Base-by-base conservation (phyloP, 2,797 vertebrate genomes). In the Rhabdomys pumilio region DNA sequence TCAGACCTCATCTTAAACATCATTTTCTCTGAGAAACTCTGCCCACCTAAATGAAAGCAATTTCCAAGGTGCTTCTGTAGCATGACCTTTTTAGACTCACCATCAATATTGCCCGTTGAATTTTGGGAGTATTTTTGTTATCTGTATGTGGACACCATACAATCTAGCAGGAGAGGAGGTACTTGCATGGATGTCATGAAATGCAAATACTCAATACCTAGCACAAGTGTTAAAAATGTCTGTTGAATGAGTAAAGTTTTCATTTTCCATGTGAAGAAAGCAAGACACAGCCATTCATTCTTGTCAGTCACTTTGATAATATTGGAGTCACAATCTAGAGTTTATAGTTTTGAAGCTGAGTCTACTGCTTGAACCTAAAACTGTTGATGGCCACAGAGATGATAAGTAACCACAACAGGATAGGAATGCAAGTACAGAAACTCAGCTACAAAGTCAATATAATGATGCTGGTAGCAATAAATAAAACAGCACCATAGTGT, bases 191-290 rank as follows among this genome's bases (percentile, higher is more conserved):
- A 34, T 76, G 13, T 88, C 19, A 0, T 86, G 73, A 69, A 89
- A 41, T 76, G 12, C n/a, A 86, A 77, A 72, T 24, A 61, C 10
- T 41, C 76, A 86, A 86, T 20, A 86, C 4, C 8, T 61, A 92
- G 81, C n/a, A 13, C 29, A 55, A 88, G 24, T 81, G 38, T 83
- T 87, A n/a, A 87, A 86, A 83, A 79, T 75, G 65, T 29, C 29
- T 87, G 31, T 29, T 91, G 50, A 75, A 79, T 84, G 38, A 87
- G 44, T 24, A 89, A 91, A 81, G 31, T 81, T 44, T 91, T 89
- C 15, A 41, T 34, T 93, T 96, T 88, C 47, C 50, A 61, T 19
- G 10, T 69, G 17, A 84, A 50, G 26, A 93, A 95, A 89, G 31
- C 50, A 86, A 91, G 34, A 22, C 31, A 85, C 15, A 90, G 24